Base-by-base conservation (phyloP, 2,888 invertebrate genomes). In the Conus canariensis region DNA sequence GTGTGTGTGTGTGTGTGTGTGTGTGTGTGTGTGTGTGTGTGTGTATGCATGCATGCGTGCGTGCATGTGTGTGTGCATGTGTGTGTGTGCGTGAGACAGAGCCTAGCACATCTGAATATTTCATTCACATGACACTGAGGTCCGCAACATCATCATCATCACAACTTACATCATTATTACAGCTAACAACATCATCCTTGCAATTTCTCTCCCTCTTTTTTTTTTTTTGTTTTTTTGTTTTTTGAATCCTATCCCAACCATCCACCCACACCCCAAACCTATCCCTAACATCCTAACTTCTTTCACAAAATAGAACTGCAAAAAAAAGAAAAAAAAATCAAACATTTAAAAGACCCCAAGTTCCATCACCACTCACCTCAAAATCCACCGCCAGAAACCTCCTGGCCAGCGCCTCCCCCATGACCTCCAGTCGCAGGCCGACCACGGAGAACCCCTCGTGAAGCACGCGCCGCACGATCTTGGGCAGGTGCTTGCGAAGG, bases 371-470 rank as follows among this genome's bases (percentile, higher is more conserved):
- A 74, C 80, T 30, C 70, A 90, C 87, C 87, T 74, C 80, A 87
- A 59, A 59, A 6, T 90, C 87, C 25, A 19, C 19, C 4, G 45
- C 82, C 58, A 87, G 59, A 30, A 95, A 87, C 45, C 88, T 58
- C 45, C 88, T 67, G 10, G 93, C 94, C 64, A 92, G 87, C 14
- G 92, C 92, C 77, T 89, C 74, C 25, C 89, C 88, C 45, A 95
- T 88, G n/a, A 94, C 85, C 80, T 91, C 88, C 22, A 95, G 90
- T 19, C 93, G 93, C 16, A 95, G 86, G 8, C 93, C 95, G 16
- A 95, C 95, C 59, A 95, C 9, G 59, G 77, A 89, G 91, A 95
- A 96, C 10, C 93, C 93, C 88, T 95, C 95, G 60, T 94, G 95
- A 2, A 93, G 92, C 60, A 96, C 88, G 64, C 94, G 94, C 92